Conservation (phyloP, 2,113 vertebrate genomes). For the Varanus komodoensis region DNA sequence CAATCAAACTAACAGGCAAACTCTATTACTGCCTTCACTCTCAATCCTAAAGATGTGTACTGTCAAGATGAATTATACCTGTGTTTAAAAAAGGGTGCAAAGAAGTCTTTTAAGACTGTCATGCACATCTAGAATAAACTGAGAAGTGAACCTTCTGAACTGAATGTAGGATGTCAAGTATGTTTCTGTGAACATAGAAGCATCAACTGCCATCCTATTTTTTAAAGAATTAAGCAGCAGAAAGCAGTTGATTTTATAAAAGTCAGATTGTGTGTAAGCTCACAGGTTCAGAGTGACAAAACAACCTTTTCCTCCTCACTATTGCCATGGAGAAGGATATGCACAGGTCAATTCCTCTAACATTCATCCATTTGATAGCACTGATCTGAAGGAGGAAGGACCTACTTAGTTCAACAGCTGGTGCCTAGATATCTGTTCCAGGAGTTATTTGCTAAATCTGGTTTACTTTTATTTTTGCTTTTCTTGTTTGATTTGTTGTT, state of each 20-base stretch:
- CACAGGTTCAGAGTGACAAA: background rate
- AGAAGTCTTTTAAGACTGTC: background rate
- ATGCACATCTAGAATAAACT: background rate
- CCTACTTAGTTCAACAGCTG: background rate
- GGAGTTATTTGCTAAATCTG: background rate
- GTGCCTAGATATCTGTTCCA: background rate
- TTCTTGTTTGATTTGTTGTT: background rate
- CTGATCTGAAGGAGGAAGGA: background rate
- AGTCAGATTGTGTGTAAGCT: rapidly evolving
- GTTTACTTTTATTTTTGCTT: background rate
- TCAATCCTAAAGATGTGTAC: background rate
- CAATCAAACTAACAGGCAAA: background rate
- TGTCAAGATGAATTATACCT: background rate
- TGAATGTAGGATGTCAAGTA: no score
- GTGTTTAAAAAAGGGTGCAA: background rate
- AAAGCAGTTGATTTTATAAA: background rate
- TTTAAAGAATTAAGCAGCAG: rapidly evolving
- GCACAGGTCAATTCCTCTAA: slow-evolving; percentile 10
- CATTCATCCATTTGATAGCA: background rate
- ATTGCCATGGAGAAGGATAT: background rate
- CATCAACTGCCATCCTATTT: rapidly evolving
- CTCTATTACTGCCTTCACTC: background rate
- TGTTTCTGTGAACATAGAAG: background rate
- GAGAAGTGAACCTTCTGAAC: background rate
- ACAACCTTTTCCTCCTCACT: background rate